Evolutionary conservation across 2,797 vertebrate species (phyloP), one percentile per base, ranked within the genome.

Genomic region (Pachyuromys duprasi): DNA sequence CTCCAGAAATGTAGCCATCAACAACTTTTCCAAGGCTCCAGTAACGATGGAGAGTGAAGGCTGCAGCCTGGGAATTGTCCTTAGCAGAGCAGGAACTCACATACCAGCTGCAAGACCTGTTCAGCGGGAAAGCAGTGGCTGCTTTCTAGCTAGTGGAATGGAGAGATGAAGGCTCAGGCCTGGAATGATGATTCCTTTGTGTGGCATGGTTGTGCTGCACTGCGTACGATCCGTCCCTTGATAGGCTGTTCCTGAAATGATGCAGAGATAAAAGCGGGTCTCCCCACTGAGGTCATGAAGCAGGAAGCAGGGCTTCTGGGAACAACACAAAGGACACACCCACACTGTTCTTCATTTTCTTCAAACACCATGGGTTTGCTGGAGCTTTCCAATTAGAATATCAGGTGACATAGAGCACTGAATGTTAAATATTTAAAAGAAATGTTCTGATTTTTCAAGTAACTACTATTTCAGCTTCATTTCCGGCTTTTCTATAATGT

Each of bases 21-120:
- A 99, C 86, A n/a, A 99, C 99, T 97, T 99, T 99, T 3, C 99
- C 99, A 70, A 99, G 78, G 6, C 99, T 99, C 99, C 99, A 72
- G 20, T 26, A 33, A 70, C 13, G 24, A 26, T 3, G n/a, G n/a
- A 57, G 67, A 28, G n/a, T 28, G 33, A 39, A 8, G 67, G 20
- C 33, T 57, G 8, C n/a, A 39, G 49, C 67, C 84, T 55, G 45
- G 14, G 49, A 57, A n/a, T 57, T 36, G 24, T 39, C 24, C 24
- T 36, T 12, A 53, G 31, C 49, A 86, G 45, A 55, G 22, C 67
- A 28, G 49, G 45, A 13, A 36, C 55, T 28, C 8, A 31, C 12
- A 36, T 5, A 28, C 3, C n/a, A 57, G 14, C 45, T 28, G 26
- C 33, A 57, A 72, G 55, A 57, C 14, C 55, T 18, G 49, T 2